phyloP scores from a whole-genome alignment of 2,797 vertebrate species.

The Betta splendens region DNA sequence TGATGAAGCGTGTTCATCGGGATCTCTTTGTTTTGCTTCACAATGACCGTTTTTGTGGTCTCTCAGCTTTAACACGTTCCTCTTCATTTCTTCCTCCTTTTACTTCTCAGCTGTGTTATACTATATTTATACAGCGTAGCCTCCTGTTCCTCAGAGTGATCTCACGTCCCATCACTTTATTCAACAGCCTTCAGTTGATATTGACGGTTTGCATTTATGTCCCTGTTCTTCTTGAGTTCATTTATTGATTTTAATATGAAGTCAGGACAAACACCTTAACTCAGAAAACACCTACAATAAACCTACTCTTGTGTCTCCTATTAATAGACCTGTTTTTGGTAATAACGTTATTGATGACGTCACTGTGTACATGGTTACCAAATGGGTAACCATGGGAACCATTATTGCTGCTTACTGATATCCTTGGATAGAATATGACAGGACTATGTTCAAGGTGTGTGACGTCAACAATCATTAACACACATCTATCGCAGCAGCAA shows the following conservation, averaged over 20 bases:
- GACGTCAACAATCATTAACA: too few relatives aligned
- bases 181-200: conserved; percentile 1
- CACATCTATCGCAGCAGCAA: too few relatives aligned
- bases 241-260: conserved; percentile 10
- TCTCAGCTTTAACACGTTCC: neutral
- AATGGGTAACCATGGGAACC: too few relatives aligned
- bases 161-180: neutral
- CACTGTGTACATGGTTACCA: too few relatives aligned
- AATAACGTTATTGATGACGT: too few relatives aligned
- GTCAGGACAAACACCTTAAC: too few relatives aligned
- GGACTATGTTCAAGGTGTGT: too few relatives aligned
- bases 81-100: neutral
- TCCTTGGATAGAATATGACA: too few relatives aligned
- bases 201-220: neutral
- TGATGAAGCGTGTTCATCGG: neutral
- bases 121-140: too few relatives aligned
- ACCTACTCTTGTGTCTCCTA: neutral
- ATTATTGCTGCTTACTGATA: too few relatives aligned
- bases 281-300: too few relatives aligned
- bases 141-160: neutral
- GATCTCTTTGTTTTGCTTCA: conserved; percentile 7
- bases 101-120: neutral
- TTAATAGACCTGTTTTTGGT: neutral
- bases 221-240: too few relatives aligned
- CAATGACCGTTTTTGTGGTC: neutral